Base-by-base conservation (phyloP, 1,140 invertebrate species). In the Muscidifurax raptorellus region DNA sequence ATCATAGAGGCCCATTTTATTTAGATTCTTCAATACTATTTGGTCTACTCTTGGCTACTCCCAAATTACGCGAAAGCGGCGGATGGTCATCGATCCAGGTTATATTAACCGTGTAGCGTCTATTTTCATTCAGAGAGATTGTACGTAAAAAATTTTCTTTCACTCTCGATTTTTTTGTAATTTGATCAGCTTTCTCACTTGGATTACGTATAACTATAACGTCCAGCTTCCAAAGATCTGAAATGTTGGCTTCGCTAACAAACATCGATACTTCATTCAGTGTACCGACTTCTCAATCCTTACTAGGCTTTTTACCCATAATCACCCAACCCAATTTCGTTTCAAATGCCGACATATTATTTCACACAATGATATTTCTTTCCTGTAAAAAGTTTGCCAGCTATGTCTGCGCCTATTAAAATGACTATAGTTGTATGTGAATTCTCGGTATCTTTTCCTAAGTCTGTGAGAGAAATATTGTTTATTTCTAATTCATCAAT, bases 181-280 rank as follows among this genome's bases (percentile, higher is more conserved):
- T 25, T 36, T 74, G 71, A 64, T 86, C 77, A 74, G 82, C 81
- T 66, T 87, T 89, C 84, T 89, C 86, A 22, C 84, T 80, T 0
- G 90, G 90, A 84, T 93, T 90, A 13, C 10, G 69, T 59, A 93
- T 92, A 36, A 91, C 91, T 7, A 93, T 32, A 27, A 87, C 86
- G 76, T 93, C 92, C 32, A 93, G 83, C 18, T 69, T 71, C 90
- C 92, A 93, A n/a, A 93, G 87, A 47, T 92, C 88, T 0, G 84
- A 78, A 30, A 91, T 77, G 18, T 86, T 64, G 1, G 83, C 79
- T 10, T 86, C 66, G 12, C 40, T 77, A 1, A 82, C 36, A 47
- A 90, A 86, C 84, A 90, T 86, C 2, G 86, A 22, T 27, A 72
- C 22, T 52, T 25, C 12, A n/a, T 69, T 64, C 30, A 86, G 1